These are phyloP conservation scores for Platycercus adscitus DNA, from an alignment of 2,113 vertebrate genomes.

Conservation along the genomic window DNA sequence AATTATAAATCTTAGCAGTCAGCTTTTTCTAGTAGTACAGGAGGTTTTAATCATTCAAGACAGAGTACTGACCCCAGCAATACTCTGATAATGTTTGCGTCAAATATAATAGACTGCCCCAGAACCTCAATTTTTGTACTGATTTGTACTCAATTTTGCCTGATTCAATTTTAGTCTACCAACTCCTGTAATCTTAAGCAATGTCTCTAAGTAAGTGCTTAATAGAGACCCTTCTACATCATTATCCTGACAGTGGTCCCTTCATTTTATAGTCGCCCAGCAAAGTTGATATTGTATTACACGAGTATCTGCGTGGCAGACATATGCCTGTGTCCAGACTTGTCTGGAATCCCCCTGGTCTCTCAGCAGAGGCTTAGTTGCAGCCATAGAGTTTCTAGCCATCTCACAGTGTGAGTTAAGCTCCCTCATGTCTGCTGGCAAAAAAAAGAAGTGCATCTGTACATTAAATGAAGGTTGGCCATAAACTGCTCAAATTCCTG, in stretches of 20 bases:
- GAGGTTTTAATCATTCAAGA: not conserved
- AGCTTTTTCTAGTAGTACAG: not conserved
- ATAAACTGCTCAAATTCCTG: not conserved
- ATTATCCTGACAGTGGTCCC: not conserved
- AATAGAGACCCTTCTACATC: not conserved
- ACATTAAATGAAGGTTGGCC: not conserved
- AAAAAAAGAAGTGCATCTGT: not conserved
- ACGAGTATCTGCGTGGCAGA: not conserved
- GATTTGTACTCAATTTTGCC: not conserved
- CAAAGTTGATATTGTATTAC: not conserved
- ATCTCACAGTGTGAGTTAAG: not conserved
- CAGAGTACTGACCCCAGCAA: not conserved
- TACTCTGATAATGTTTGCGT: not conserved
- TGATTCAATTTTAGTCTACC: not conserved
- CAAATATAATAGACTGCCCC: not conserved
- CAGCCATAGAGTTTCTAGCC: not conserved
- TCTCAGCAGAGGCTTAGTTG: not conserved
- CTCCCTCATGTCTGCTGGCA: not conserved
- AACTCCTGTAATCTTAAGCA: rapidly evolving
- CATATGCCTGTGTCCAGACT: not conserved
- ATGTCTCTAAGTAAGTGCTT: not conserved
- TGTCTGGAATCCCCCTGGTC: not conserved
- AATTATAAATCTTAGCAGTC: not conserved
- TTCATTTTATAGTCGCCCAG: not conserved
- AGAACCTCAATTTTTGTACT: not conserved